Evolutionary conservation across 2,797 vertebrate species (phyloP), one percentile per base, ranked within the genome.

Genomic region (Cichlasoma orientale): DNA sequence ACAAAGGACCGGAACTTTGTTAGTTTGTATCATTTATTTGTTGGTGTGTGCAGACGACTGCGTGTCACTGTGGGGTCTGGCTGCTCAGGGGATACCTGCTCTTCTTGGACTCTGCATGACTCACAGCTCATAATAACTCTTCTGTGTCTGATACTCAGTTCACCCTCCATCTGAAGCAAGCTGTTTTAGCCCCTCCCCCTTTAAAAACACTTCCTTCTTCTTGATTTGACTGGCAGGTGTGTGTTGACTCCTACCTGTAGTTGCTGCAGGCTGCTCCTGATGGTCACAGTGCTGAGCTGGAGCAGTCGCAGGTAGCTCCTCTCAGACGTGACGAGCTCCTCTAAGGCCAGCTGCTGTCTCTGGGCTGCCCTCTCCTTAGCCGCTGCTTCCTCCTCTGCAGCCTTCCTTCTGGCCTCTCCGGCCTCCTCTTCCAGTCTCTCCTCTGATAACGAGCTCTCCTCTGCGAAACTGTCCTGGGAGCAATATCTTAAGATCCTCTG

Each of bases 321-420:
- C 93, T 99, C 98, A 0, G 97, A 97, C 82, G 95, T 86, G 19
- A 98, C 87, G 72, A 99, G 92, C 84, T 99, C 98, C 75, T 96
- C 93, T 6, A 96, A 73, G 0, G 96, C 94, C 90, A 97, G 88
- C 56, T 57, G 80, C 93, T 97, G 97, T 13, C 93, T 96, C 82
- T 96, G 95, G 23, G 94, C 88, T 0, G 29, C 86, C 76, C 81
- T 94, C 90, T 96, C 93, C 2, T 82, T 92, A 44, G 93, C 89
- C 0, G 83, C 84, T 2, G 85, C 84, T 0, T 88, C 91, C 78
- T 94, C 91, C 2, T 93, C 80, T 2, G 80, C 75, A 0, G 29
- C 53, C 75, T 73, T 90, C 79, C 63, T 93, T 10, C 29, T 74
- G 0, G 72, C 86, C 58, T 89, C 92, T 3, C 83, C 80, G 0